Conservation (phyloP, 2,888 invertebrate genomes). For the Pyrgus malvae region DNA sequence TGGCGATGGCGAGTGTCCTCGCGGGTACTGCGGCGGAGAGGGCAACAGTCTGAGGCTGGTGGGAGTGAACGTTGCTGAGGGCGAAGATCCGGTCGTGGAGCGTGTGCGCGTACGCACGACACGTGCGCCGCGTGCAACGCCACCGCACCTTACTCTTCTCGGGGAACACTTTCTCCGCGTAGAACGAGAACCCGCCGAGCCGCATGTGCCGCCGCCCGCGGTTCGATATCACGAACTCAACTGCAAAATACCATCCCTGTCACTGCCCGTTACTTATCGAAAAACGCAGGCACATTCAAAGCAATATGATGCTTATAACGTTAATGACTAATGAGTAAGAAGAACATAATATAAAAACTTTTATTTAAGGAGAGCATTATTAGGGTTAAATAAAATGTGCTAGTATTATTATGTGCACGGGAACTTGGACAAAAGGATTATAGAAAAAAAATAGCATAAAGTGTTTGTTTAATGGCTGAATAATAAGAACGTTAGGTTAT, state of each 20-base stretch:
- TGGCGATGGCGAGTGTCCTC: conserved; percentile 44
- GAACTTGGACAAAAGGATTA: no score
- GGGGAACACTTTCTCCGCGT: conserved; percentile 78
- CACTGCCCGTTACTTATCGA: conserved; percentile 40
- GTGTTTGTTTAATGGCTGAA: no score
- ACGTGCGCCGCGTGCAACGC: conserved; percentile 77
- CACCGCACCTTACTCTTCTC: conserved; percentile 79
- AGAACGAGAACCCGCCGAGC: conserved; percentile 76
- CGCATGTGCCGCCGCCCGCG: conserved; percentile 77
- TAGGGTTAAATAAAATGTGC: no score
- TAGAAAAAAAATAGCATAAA: no score
- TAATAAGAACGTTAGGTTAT: no score
- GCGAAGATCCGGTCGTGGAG: conserved; percentile 76
- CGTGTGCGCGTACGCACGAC: conserved; percentile 77
- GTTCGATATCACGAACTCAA: conserved; percentile 80
- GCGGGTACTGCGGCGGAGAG: conserved; percentile 29
- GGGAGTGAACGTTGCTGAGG: conserved; percentile 74
- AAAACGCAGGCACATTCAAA: not conserved
- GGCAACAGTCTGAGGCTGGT: conserved; percentile 56
- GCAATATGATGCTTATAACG: no score
- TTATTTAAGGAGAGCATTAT: no score
- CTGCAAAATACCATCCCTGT: conserved; percentile 67
- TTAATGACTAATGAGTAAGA: no score
- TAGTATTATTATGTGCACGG: no score
- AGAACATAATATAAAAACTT: no score